A percentile compares a stretch with the other conserved stretches of the same genome.
Conservation (phyloP, 2,113 vertebrate genomes). For the Scomber scombrus region DNA sequence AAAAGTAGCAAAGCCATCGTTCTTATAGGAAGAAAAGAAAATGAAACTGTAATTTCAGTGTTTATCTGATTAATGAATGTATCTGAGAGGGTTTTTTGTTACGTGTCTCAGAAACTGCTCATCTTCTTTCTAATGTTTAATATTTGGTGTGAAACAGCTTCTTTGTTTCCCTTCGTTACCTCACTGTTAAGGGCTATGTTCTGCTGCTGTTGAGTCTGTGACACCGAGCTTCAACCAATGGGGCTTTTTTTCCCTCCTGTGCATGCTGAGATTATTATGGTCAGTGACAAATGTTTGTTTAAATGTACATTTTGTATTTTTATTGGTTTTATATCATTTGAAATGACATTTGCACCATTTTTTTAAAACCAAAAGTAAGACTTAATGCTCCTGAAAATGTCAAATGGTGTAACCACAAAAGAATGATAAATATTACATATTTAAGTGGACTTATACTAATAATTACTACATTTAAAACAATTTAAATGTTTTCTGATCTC, state of each 20-base stretch:
- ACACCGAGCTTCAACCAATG: conserved; percentile 12
- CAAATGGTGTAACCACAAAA: too few relatives aligned
- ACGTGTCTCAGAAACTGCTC: conserved; percentile 14
- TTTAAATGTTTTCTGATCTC: too few relatives aligned
- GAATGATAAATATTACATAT: too few relatives aligned
- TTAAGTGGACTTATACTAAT: too few relatives aligned
- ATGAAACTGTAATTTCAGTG: neutral
- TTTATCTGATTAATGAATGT: too few relatives aligned
- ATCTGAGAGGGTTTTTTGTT: neutral
- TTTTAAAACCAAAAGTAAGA: too few relatives aligned
- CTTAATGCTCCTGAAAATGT: too few relatives aligned
- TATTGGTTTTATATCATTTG: too few relatives aligned
- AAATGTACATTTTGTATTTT: too few relatives aligned
- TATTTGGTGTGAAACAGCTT: conserved; percentile 10
- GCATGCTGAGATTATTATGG: conserved; percentile 23
- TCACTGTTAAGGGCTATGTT: conserved; percentile 70
- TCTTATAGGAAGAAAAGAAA: neutral
- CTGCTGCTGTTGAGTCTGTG: conserved; percentile 24
- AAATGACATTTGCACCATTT: too few relatives aligned
- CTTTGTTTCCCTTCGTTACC: conserved; percentile 58
- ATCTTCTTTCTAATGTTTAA: conserved; percentile 12
- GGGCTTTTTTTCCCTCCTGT: conserved; percentile 30
- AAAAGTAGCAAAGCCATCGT: neutral
- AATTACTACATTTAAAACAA: too few relatives aligned
- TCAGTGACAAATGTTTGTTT: too few relatives aligned